A percentile compares a stretch with the other conserved stretches of the same genome.
Evolutionary conservation across 2,888 invertebrate genomes (phyloP).

Genomic region (Eumacrocentrus americanus): DNA sequence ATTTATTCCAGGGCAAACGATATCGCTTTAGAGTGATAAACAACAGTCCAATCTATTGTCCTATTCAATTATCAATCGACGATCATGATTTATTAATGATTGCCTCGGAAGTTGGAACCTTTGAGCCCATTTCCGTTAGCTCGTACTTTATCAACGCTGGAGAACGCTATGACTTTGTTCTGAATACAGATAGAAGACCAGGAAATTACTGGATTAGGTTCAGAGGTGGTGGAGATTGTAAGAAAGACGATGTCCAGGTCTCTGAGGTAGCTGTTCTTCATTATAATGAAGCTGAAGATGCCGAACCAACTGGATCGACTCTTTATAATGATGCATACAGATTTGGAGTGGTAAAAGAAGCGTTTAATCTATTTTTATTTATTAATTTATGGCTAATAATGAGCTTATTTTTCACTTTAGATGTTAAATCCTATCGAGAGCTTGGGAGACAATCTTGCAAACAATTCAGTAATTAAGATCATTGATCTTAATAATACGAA

Average conservation of each 20-base stretch:
- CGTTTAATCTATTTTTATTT: no score
- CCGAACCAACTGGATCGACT: constrained; percentile 32
- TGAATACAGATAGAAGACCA: constrained; percentile 53
- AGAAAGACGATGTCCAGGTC: constrained; percentile 22
- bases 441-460: constrained; percentile 35
- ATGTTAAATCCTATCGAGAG: constrained; percentile 46
- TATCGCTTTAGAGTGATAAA: constrained; percentile 56
- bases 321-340: constrained; percentile 42
- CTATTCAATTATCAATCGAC: constrained; percentile 58
- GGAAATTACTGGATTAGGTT: constrained; percentile 62
- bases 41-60: constrained; percentile 59
- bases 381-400: no score
- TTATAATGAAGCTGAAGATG: constrained; percentile 31
- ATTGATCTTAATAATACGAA: constrained; percentile 40
- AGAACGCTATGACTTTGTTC: constrained; percentile 63
- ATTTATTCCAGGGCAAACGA: constrained; percentile 37
- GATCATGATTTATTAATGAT: constrained; percentile 54
- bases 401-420: no score
- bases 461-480: constrained; percentile 41
- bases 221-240: constrained; percentile 53
- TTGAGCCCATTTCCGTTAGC: constrained; percentile 54
- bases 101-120: constrained; percentile 54
- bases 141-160: constrained; percentile 61
- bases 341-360: constrained; percentile 45
- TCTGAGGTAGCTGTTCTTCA: constrained; percentile 40